Evolutionary conservation across 2,113 vertebrate species (phyloP).

Genomic region (Eolophus roseicapilla): DNA sequence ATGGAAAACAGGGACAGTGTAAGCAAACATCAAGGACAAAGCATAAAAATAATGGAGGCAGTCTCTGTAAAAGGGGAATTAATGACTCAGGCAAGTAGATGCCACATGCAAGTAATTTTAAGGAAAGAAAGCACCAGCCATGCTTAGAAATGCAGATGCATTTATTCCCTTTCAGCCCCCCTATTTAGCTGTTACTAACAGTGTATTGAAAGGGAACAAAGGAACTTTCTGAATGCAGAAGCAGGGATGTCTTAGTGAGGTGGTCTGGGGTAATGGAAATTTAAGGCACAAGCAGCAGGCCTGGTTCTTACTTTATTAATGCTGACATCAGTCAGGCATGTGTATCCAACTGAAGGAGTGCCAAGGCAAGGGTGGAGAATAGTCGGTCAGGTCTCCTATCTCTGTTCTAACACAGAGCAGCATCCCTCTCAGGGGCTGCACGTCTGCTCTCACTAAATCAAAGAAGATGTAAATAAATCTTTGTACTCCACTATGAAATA

Average conservation of each 20-base stretch:
- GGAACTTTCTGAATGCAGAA: conserved; percentile 19
- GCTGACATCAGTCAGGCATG: not conserved
- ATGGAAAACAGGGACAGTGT: conserved; percentile 42
- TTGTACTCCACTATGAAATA: not conserved
- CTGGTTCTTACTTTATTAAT: conserved; percentile 13
- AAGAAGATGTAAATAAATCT: not conserved
- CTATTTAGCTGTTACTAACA: conserved; percentile 27
- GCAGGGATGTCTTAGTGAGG: not conserved
- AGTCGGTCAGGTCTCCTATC: not conserved
- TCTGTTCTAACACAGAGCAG: not conserved
- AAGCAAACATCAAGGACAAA: conserved; percentile 57
- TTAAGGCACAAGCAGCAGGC: conserved; percentile 1
- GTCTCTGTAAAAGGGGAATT: conserved; percentile 1
- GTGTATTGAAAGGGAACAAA: conserved; percentile 14
- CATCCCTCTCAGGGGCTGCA: not conserved
- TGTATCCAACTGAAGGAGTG: not conserved
- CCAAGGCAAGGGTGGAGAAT: not conserved
- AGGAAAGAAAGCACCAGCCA: conserved; percentile 37
- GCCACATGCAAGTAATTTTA: conserved; percentile 53
- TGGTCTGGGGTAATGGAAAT: not conserved
- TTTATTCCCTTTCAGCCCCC: conserved; percentile 53
- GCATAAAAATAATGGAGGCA: not conserved
- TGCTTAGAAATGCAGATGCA: conserved; percentile 52
- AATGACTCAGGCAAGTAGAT: conserved; percentile 37
- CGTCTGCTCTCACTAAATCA: not conserved